These are phyloP conservation scores for Xylocopa sonorina DNA, from an alignment of 1,140 invertebrate genomes.

Conservation along the genomic window DNA sequence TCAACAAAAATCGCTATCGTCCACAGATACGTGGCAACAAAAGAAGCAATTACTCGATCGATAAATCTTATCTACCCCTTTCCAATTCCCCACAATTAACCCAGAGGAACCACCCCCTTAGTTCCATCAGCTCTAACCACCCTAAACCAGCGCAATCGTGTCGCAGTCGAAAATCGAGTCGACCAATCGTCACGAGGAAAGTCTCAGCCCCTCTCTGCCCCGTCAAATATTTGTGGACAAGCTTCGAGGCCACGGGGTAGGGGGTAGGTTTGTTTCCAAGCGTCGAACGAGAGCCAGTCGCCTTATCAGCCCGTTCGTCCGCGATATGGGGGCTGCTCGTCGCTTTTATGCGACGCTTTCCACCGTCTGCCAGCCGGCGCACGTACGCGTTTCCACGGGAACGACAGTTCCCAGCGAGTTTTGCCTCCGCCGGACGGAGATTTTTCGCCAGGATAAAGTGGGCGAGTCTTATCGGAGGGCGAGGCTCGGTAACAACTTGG, in stretches of 20 bases:
- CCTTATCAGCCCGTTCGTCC: constrained; percentile 30
- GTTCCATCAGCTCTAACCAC: neutral
- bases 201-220: neutral
- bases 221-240: constrained; percentile 8
- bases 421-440: constrained; percentile 51
- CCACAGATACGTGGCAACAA: too few relatives aligned
- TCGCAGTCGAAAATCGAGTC: neutral
- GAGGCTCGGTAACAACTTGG: constrained; percentile 58
- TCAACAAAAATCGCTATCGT: too few relatives aligned
- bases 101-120: too few relatives aligned
- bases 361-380: constrained; percentile 25
- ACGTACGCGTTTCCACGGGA: constrained; percentile 58
- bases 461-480: constrained; percentile 52
- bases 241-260: too few relatives aligned
- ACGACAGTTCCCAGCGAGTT: constrained; percentile 63
- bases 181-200: neutral
- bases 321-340: constrained; percentile 32
- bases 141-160: neutral
- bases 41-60: too few relatives aligned
- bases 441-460: constrained; percentile 62
- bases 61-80: too few relatives aligned
- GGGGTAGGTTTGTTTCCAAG: neutral
- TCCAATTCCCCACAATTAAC: neutral
- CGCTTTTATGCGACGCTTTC: constrained; percentile 25
- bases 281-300: neutral